Evolutionary conservation across 2,113 vertebrate species (phyloP).

Genomic region (Echinops telfairi): DNA sequence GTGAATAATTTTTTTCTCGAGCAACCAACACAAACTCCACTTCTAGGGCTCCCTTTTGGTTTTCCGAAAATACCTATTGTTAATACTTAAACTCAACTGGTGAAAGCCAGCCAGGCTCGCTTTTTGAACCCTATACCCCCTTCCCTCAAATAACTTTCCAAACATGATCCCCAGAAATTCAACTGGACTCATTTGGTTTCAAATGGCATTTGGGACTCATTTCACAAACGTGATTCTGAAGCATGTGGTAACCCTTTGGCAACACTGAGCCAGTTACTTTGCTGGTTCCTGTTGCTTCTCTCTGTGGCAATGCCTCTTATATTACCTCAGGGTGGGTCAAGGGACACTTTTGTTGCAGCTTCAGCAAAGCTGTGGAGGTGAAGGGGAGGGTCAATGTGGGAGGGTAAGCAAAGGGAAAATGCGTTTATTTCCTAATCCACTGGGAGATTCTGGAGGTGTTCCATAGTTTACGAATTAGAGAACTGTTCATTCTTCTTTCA

Average conservation of each 20-base stretch:
- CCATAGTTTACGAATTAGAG: neutral
- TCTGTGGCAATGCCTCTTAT: neutral
- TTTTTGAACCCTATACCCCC: neutral
- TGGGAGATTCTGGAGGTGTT: conserved; percentile 7
- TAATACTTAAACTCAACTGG: neutral
- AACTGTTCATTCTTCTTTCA: neutral
- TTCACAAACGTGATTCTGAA: neutral
- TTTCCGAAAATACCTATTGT: neutral
- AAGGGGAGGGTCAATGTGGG: too few relatives aligned
- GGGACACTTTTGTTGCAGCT: neutral
- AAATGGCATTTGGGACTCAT: neutral
- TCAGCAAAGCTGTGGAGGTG: neutral
- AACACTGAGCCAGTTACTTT: neutral
- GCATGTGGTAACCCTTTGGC: neutral
- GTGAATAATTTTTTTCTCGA: neutral
- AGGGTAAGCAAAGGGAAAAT: neutral
- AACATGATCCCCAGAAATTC: neutral
- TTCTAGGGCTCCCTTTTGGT: neutral
- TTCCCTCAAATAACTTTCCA: neutral
- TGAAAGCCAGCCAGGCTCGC: neutral
- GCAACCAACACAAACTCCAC: neutral
- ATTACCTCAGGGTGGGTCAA: neutral
- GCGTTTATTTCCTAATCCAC: conserved; percentile 29
- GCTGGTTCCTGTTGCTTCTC: neutral
- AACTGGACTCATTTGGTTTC: neutral